phyloP scores from a whole-genome alignment of 2,113 vertebrate genomes.

The Rhineura floridana region DNA sequence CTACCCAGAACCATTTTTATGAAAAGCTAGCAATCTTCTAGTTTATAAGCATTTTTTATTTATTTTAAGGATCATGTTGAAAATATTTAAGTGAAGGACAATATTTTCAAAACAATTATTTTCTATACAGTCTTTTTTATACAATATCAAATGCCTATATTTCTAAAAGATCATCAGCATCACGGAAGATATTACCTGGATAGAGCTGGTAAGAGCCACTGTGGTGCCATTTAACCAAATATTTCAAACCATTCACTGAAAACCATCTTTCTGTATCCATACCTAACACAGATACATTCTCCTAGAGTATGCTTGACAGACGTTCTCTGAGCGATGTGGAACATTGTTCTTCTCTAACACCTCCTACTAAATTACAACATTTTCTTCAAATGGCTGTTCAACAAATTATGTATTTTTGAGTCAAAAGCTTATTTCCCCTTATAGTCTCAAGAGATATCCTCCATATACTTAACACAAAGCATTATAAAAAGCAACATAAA shows the following conservation, averaged over 20 bases:
- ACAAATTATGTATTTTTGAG: constrained; percentile 37
- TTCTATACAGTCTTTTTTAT: neutral
- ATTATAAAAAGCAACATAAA: constrained; percentile 77
- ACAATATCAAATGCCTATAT: neutral
- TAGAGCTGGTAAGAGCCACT: constrained; percentile 93
- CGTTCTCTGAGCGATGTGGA: neutral
- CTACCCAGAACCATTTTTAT: neutral
- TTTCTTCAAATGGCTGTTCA: constrained; percentile 41
- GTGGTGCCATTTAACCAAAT: constrained; percentile 90
- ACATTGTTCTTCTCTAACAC: constrained; percentile 59
- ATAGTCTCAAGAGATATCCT: constrained; percentile 71
- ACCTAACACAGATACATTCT: constrained; percentile 66
- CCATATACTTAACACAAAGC: constrained; percentile 74
- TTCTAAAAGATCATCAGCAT: constrained; percentile 18
- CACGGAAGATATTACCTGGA: constrained; percentile 83
- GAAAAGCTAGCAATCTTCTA: neutral
- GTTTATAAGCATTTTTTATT: constrained; percentile 1
- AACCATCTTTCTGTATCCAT: constrained; percentile 93
- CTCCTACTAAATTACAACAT: neutral
- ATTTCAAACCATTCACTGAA: constrained; percentile 84
- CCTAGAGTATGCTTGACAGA: constrained; percentile 47
- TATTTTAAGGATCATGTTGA: neutral
- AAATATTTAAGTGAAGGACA: constrained; percentile 4
- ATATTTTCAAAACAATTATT: neutral
- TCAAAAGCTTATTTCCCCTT: constrained; percentile 56